Evolutionary conservation across 2,797 vertebrate genomes (phyloP).

Genomic region (Rhinichthys osculus): DNA sequence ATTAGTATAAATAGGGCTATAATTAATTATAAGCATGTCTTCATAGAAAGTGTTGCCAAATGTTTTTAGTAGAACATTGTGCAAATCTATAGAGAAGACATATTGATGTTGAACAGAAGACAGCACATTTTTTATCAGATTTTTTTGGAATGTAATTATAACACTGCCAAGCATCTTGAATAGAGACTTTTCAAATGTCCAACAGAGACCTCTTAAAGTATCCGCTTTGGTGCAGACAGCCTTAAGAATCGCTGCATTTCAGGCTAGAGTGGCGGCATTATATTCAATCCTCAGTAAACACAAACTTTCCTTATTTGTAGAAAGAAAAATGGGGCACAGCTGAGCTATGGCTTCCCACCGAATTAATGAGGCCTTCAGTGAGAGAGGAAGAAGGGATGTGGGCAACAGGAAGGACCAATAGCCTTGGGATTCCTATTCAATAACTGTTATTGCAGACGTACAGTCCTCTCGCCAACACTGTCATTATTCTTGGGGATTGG

Average conservation of each 20-base stretch:
- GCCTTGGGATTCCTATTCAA: constrained; percentile 63
- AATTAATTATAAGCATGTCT: too few species aligned
- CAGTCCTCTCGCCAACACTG: constrained; percentile 39
- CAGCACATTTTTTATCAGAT: neutral
- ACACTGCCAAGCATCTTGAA: neutral
- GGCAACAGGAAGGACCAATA: constrained; percentile 51
- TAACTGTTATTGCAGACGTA: constrained; percentile 59
- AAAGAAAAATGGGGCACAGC: constrained; percentile 40
- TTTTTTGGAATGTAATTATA: neutral
- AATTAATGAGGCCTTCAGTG: constrained; percentile 63
- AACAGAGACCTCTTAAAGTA: neutral
- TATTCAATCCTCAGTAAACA: constrained; percentile 42
- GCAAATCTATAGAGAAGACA: neutral
- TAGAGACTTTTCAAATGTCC: neutral
- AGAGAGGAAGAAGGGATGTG: constrained; percentile 44
- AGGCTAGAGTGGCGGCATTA: constrained; percentile 26
- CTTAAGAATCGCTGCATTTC: neutral
- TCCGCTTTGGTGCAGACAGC: neutral
- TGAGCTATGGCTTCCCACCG: constrained; percentile 56
- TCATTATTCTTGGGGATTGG: constrained; percentile 57
- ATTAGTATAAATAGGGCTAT: too few species aligned
- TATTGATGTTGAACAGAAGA: neutral
- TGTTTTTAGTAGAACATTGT: neutral
- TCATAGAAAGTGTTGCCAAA: too few species aligned
- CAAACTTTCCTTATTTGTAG: constrained; percentile 15